These are phyloP conservation scores for Montipora cactus DNA, from an alignment of 64 coral and sea anemone genomes.

Conservation along the genomic window DNA sequence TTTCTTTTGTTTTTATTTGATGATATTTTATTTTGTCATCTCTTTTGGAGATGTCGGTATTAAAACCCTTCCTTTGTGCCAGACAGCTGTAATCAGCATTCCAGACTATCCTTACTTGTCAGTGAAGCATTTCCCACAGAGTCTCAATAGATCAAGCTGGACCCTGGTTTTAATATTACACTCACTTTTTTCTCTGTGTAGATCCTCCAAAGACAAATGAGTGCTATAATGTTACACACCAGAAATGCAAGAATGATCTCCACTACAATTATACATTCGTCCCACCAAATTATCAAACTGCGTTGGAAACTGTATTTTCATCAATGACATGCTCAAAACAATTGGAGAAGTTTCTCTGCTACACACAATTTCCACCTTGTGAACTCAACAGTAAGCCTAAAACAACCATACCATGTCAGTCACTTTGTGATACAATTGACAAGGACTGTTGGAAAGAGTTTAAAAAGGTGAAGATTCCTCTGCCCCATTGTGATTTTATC, in stretches of 20 bases:
- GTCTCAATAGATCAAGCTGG: no score
- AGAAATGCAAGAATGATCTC: constrained; percentile 38
- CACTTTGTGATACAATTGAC: constrained; percentile 59
- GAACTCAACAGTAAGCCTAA: not conserved
- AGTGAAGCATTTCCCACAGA: no score
- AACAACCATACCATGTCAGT: constrained; percentile 64
- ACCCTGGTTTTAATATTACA: no score
- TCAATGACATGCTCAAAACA: constrained; percentile 64
- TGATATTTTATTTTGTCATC: no score
- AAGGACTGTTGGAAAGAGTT: constrained; percentile 59
- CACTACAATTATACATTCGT: constrained; percentile 69
- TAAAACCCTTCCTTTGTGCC: no score
- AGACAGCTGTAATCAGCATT: no score
- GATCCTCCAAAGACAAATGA: not conserved
- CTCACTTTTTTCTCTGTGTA: not conserved
- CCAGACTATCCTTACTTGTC: no score
- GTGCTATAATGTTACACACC: constrained; percentile 31
- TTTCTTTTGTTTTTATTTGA: no score
- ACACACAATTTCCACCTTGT: constrained; percentile 68
- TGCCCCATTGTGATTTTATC: constrained; percentile 55
- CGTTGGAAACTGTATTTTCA: not conserved
- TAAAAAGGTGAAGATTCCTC: not conserved
- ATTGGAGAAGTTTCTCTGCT: constrained; percentile 74
- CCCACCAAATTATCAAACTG: constrained; percentile 37
- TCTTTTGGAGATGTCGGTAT: no score